phyloP scores from a whole-genome alignment of 2,888 invertebrate species.

The Eulithis testata region DNA sequence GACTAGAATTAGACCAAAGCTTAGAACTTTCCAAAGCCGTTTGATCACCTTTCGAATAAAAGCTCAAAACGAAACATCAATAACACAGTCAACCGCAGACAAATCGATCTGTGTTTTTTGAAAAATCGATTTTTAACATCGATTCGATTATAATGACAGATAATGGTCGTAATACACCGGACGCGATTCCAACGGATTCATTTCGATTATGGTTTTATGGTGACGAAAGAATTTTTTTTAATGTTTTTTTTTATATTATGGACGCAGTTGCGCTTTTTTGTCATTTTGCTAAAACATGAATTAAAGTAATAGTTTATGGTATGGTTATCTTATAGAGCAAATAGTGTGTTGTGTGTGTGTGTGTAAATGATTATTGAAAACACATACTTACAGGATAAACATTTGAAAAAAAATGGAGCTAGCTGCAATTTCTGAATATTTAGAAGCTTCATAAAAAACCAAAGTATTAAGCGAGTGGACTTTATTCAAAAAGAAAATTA shows the following conservation, averaged over 20 bases:
- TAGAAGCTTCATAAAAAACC: too few species aligned
- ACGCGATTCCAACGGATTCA: conserved; percentile 43
- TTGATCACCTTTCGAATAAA: conserved; percentile 11
- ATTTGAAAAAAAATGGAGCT: too few species aligned
- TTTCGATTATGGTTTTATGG: conserved; percentile 48
- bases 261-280: conserved; percentile 11
- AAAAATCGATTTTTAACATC: conserved; percentile 59
- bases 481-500: too few species aligned
- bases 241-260: conserved; percentile 18
- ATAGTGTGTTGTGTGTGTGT: too few species aligned
- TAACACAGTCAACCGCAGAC: conserved; percentile 64
- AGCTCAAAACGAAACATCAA: conserved; percentile 51
- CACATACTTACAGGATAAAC: too few species aligned
- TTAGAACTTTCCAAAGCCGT: not conserved
- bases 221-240: conserved; percentile 38
- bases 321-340: too few species aligned
- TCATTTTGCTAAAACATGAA: too few species aligned
- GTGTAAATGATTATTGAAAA: too few species aligned
- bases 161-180: conserved; percentile 50
- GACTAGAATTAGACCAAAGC: too few species aligned
- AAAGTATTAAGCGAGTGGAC: too few species aligned
- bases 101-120: conserved; percentile 63
- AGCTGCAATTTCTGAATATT: too few species aligned
- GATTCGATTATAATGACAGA: conserved; percentile 62
- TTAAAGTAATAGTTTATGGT: too few species aligned